phyloP scores from a whole-genome alignment of 2,888 invertebrate genomes.

The Diloba caeruleocephala region DNA sequence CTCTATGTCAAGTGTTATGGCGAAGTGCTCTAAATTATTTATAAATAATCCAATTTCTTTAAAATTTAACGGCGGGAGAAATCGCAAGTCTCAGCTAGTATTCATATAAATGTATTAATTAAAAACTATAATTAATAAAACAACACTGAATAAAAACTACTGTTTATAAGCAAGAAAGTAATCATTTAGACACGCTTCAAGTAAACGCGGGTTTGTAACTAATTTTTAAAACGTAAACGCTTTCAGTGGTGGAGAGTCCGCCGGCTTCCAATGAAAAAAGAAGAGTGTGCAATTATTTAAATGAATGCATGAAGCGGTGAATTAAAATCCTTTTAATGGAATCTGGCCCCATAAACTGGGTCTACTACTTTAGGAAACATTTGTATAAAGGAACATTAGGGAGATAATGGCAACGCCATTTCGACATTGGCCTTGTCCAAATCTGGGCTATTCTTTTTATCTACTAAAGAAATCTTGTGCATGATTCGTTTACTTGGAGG shows the following conservation, averaged over 20 bases:
- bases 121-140: background rate
- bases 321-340: constrained; percentile 55
- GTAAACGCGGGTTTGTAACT: constrained; percentile 35
- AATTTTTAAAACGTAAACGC: constrained; percentile 50
- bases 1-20: too few relatives aligned
- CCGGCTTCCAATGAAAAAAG: constrained; percentile 9
- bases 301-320: constrained; percentile 49
- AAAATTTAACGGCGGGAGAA: too few relatives aligned
- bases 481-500: too few relatives aligned
- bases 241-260: constrained; percentile 28
- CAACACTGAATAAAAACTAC: constrained; percentile 4
- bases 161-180: constrained; percentile 34
- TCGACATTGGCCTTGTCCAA: constrained; percentile 11
- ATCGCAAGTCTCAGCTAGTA: too few relatives aligned
- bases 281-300: constrained; percentile 53
- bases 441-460: constrained; percentile 12
- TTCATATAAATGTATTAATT: too few relatives aligned
- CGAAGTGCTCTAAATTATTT: too few relatives aligned
- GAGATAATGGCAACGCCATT: background rate
- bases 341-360: constrained; percentile 34
- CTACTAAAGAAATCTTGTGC: too few relatives aligned
- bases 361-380: constrained; percentile 32
- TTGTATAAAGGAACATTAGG: constrained; percentile 14
- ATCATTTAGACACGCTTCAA: constrained; percentile 48
- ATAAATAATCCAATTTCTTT: too few relatives aligned